A percentile compares a stretch with the other conserved stretches of the same genome.
phyloP scores from a whole-genome alignment of 2,113 vertebrate species.

The Opisthocomus hoazin region DNA sequence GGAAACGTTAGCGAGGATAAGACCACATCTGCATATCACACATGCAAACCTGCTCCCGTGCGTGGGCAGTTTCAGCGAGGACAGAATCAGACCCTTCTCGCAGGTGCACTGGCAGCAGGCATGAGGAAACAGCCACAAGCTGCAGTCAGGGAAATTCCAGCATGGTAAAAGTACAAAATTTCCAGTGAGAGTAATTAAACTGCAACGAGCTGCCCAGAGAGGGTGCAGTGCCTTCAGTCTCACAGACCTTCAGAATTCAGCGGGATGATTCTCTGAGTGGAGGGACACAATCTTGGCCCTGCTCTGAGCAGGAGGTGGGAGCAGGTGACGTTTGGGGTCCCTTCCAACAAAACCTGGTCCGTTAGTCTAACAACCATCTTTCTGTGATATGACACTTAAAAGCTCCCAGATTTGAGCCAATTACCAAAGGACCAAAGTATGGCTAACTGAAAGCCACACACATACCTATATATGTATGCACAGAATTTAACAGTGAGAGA shows the following conservation, averaged over 20 bases:
- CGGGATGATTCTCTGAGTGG: not conserved
- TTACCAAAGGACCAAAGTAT: not conserved
- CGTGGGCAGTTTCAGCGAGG: fast-evolving
- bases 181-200: not conserved
- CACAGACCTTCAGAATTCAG: not conserved
- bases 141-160: not conserved
- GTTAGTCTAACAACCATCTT: not conserved
- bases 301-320: not conserved
- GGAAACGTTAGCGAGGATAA: not conserved
- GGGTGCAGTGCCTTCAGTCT: not conserved
- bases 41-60: fast-evolving
- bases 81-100: not conserved
- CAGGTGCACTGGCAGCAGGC: not conserved
- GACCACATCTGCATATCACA: not conserved
- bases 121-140: not conserved
- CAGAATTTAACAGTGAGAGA: not conserved
- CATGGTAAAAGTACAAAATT: not conserved
- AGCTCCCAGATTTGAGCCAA: not conserved
- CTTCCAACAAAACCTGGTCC: not conserved
- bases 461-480: not conserved
- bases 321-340: no score
- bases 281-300: not conserved
- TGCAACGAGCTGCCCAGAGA: not conserved
- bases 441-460: not conserved
- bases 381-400: not conserved